Conservation (phyloP, 1,140 invertebrate genomes). For the Magallana ariakensis region DNA sequence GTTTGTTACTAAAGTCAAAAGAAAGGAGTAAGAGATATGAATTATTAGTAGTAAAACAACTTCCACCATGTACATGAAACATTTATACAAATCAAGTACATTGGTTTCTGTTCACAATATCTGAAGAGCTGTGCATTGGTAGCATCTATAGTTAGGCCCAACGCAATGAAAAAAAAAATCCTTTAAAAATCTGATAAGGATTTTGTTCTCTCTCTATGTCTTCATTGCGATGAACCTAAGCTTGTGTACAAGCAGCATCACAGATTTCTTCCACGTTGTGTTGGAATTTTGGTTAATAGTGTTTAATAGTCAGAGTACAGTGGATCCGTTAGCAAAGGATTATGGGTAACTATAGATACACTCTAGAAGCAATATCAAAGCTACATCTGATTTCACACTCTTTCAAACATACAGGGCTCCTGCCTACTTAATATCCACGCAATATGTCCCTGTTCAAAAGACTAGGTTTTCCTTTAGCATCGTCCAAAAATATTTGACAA, state of each 20-base stretch:
- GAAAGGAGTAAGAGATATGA: not conserved
- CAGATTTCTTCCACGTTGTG: not conserved
- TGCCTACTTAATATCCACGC: not conserved
- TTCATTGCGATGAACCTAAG: slow-evolving; percentile 8
- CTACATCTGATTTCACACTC: slow-evolving; percentile 8
- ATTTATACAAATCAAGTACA: slow-evolving; percentile 17
- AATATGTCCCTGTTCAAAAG: slow-evolving; percentile 16
- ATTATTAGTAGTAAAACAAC: not conserved
- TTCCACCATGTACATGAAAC: slow-evolving; percentile 40
- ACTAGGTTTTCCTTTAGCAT: slow-evolving; percentile 34
- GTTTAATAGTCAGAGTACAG: not conserved
- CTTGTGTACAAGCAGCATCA: not conserved
- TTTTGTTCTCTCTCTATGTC: not conserved
- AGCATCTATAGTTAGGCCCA: slow-evolving; percentile 38
- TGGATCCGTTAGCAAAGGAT: not conserved
- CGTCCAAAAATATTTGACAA: slow-evolving; percentile 6
- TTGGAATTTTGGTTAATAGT: not conserved
- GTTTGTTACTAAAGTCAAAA: not conserved
- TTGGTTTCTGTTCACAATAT: slow-evolving; percentile 40
- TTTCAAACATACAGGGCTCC: slow-evolving; percentile 35
- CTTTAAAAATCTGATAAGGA: not conserved
- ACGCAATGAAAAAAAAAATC: slow-evolving; percentile 13
- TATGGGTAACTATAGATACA: slow-evolving; percentile 27
- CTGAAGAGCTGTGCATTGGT: slow-evolving; percentile 22
- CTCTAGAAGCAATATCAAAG: slow-evolving; percentile 15